Conservation (phyloP, 92 coral and sea anemone genomes). For the Bergia puertoricense region DNA sequence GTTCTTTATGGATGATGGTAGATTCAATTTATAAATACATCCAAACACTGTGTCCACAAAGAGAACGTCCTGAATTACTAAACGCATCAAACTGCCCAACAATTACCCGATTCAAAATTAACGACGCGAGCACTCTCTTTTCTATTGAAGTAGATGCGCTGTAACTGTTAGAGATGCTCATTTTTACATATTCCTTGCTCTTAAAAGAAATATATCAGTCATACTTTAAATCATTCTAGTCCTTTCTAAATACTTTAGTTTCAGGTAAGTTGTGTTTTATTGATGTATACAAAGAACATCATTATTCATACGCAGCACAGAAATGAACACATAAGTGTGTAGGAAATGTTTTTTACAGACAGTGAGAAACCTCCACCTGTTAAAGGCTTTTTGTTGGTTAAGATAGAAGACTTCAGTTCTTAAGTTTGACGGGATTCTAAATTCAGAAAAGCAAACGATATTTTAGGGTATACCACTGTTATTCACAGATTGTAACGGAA, state of each 20-base stretch:
- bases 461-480: not conserved
- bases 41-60: not conserved
- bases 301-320: not conserved
- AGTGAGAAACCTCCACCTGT: not conserved
- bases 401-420: not conserved
- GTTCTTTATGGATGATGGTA: not conserved
- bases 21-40: not conserved
- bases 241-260: not conserved
- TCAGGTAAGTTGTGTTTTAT: not conserved
- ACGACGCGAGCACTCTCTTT: not conserved
- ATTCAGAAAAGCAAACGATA: not conserved
- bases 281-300: no score
- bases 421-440: not conserved
- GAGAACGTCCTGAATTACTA: not conserved
- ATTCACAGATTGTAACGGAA: not conserved
- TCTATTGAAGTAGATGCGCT: not conserved
- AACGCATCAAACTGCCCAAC: not conserved
- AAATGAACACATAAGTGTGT: no score
- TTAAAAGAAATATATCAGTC: not conserved
- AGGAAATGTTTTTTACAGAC: no score
- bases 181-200: not conserved
- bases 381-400: not conserved
- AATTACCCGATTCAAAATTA: not conserved
- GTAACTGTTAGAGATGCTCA: not conserved
- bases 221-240: not conserved